Evolutionary conservation across 2,888 invertebrate genomes (phyloP), one percentile per base, ranked within the genome.

Genomic region (Hypsopygia costalis): DNA sequence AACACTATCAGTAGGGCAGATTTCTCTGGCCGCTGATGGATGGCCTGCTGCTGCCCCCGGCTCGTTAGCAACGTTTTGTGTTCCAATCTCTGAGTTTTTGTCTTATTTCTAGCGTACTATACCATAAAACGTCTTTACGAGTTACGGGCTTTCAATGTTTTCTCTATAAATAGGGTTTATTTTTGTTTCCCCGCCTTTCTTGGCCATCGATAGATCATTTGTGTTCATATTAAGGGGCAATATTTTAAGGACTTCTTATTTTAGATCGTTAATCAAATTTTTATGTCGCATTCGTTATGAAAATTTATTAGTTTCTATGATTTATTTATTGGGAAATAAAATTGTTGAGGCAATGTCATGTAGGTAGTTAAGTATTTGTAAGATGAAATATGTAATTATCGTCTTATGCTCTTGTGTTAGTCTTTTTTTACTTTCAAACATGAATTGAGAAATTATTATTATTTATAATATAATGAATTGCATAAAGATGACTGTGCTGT

Each of bases 1-100:
- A 70, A 58, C 60, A 62, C 60, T 71, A 71, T 75, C 70, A 64
- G 54, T 58, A 62, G 50, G 45, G 61, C 66, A 60, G 63, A 62
- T 69, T 72, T 72, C 68, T 62, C 66, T 55, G 44, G 40, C 44
- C 46, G 41, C 56, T 71, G 62, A 70, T 65, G 63, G 64, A 65
- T 64, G 56, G 56, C 57, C 47, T 41, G 46, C 41, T 27, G 34
- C 49, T 57, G 56, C 56, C 53, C 56, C 56, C 59, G 64, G 62
- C 70, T 71, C 66, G 69, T 76, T 75, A 72, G 64, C 62, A 44
- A 33, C 47, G 49, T 51, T 62, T 62, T 52, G 52, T 54, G 41
- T 44, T 48, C 44, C 44, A 45, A 47, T 47, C 49, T 47, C 46
- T 39, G 38, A 41, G 43, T 47, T 55, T 57, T 58, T 54, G 49